Percentiles rank a stretch among this genome's conserved stretches.
These are phyloP conservation scores for Empidonax traillii DNA, from an alignment of 2,113 vertebrate genomes.

Conservation along the genomic window DNA sequence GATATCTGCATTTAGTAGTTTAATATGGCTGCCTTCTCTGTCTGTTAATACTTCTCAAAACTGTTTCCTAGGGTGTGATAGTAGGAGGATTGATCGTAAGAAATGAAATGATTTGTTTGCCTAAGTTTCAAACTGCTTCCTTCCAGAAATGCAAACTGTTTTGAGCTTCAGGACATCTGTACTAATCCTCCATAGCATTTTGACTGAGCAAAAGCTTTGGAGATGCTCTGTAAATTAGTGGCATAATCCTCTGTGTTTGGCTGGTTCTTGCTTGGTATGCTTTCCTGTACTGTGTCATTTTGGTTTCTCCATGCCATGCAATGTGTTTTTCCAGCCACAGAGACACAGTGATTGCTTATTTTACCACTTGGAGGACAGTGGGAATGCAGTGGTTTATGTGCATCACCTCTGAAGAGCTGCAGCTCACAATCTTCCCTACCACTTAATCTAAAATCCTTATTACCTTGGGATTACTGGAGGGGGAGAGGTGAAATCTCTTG, in stretches of 20 bases:
- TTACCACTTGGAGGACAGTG: background rate
- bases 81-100: background rate
- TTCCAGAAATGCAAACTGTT: background rate
- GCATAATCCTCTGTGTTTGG: background rate
- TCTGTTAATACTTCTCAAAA: background rate
- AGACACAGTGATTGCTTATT: background rate
- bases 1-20: background rate
- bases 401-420: background rate
- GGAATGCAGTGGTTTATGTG: background rate
- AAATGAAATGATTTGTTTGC: background rate
- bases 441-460: background rate
- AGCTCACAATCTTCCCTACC: background rate
- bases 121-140: background rate
- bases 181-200: background rate
- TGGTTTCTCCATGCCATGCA: background rate
- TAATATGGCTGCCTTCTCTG: background rate
- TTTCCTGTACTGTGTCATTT: background rate
- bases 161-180: background rate
- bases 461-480: background rate
- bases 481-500: conserved; percentile 12
- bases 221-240: background rate
- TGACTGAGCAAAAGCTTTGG: background rate
- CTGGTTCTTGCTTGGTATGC: background rate
- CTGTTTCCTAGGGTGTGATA: background rate
- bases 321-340: background rate